Conservation (phyloP, 2,888 invertebrate species). For the Xylota segnis region DNA sequence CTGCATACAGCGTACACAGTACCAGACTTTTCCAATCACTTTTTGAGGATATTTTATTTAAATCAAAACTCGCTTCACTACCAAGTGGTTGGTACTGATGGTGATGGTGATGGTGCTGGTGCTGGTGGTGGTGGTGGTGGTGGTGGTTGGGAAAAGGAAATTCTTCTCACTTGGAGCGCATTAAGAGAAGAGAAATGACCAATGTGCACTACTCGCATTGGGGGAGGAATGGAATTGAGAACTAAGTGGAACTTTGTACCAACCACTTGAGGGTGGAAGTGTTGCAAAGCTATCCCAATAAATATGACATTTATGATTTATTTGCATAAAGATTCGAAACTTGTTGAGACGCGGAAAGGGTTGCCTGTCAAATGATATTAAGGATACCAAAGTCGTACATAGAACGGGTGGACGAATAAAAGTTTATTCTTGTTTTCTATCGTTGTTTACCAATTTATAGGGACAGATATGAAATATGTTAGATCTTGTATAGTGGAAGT, state of each 20-base stretch:
- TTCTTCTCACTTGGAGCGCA: conserved; percentile 1
- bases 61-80: conserved; percentile 55
- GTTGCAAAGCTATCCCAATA: conserved; percentile 33
- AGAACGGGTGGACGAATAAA: neutral
- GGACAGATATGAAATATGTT: neutral
- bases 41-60: conserved; percentile 69
- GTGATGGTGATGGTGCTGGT: neutral
- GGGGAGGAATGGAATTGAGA: neutral
- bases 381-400: conserved; percentile 26
- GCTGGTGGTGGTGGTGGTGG: neutral
- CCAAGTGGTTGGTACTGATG: neutral
- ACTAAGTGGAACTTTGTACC: conserved; percentile 13
- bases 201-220: neutral
- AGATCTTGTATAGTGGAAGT: neutral
- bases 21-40: conserved; percentile 58
- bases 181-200: conserved; percentile 36
- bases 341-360: conserved; percentile 46
- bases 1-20: conserved; percentile 6
- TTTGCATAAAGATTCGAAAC: conserved; percentile 47
- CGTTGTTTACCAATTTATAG: neutral
- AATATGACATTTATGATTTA: conserved; percentile 59
- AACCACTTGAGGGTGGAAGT: conserved; percentile 4
- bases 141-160: neutral
- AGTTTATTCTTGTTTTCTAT: neutral
- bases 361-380: conserved; percentile 38